These are phyloP conservation scores for Nephotettix cincticeps DNA, from an alignment of 1,140 invertebrate genomes.

Conservation along the genomic window DNA sequence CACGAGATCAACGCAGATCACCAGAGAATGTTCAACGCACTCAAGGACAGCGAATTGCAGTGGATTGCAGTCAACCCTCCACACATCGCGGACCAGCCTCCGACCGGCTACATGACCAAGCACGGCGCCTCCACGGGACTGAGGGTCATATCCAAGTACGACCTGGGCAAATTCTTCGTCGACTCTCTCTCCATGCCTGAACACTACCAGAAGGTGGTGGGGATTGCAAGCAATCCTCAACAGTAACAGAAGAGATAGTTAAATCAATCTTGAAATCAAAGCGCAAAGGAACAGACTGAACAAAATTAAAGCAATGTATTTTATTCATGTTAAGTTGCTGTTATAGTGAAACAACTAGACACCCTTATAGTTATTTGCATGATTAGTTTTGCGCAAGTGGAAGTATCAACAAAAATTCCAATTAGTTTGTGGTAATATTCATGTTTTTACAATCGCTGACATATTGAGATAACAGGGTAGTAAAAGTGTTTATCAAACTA, in stretches of 20 bases:
- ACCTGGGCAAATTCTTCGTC: conserved; percentile 73
- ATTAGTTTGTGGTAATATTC: too few relatives aligned
- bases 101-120: conserved; percentile 32
- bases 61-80: conserved; percentile 80
- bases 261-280: too few relatives aligned
- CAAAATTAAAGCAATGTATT: too few relatives aligned
- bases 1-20: conserved; percentile 73
- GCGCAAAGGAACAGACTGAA: too few relatives aligned
- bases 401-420: too few relatives aligned
- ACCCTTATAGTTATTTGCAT: too few relatives aligned
- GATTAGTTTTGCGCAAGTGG: too few relatives aligned
- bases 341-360: too few relatives aligned
- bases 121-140: conserved; percentile 34
- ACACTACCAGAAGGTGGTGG: conserved; percentile 66
- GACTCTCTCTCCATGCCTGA: conserved; percentile 64
- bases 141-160: conserved; percentile 59
- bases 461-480: too few relatives aligned
- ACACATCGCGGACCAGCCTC: conserved; percentile 65
- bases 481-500: too few relatives aligned
- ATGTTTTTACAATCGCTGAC: too few relatives aligned
- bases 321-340: too few relatives aligned
- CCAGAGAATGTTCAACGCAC: conserved; percentile 67
- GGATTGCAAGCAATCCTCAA: conserved; percentile 52
- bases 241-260: neutral
- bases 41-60: conserved; percentile 65